Evolutionary conservation across 1,140 invertebrate species (phyloP).

Genomic region (Aphaenogaster rudis): DNA sequence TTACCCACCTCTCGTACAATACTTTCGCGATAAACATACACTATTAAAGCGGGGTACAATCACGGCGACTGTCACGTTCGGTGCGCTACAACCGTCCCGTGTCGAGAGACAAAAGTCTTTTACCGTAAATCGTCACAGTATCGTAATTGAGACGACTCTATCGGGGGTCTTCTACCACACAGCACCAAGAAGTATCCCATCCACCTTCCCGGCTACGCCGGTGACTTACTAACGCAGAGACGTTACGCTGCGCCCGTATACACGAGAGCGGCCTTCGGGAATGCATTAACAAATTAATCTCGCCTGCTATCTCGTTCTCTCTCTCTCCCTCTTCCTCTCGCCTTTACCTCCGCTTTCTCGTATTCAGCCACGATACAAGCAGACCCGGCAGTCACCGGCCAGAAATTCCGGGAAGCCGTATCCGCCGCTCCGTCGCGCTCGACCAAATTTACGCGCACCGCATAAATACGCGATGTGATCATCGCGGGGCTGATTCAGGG

Average conservation of each 20-base stretch:
- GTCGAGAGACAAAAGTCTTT: constrained; percentile 57
- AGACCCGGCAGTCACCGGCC: constrained; percentile 29
- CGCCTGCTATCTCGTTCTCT: constrained; percentile 66
- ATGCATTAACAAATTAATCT: constrained; percentile 78
- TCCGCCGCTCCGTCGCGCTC: constrained; percentile 44
- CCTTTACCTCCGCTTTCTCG: constrained; percentile 30
- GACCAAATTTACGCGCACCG: constrained; percentile 76
- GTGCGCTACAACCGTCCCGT: background rate
- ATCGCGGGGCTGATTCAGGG: constrained; percentile 74
- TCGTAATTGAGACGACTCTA: constrained; percentile 77
- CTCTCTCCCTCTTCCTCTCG: constrained; percentile 15
- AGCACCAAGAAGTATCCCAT: constrained; percentile 67
- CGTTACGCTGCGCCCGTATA: constrained; percentile 25
- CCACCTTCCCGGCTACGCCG: constrained; percentile 59
- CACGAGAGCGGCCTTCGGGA: constrained; percentile 46
- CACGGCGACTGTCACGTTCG: constrained; percentile 1
- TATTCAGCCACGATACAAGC: constrained; percentile 60
- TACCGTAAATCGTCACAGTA: constrained; percentile 68
- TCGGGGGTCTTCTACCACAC: constrained; percentile 48
- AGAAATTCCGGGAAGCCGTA: constrained; percentile 74
- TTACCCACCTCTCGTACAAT: background rate
- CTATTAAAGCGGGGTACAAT: background rate
- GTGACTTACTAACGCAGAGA: constrained; percentile 68
- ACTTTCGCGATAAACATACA: background rate
- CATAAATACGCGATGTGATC: constrained; percentile 78